Evolutionary conservation across 30 jellyfish, hydroid and myxozoan genomes (phyloP), one percentile per base, ranked within the genome.

Genomic region (Cassiopea xamachana): DNA sequence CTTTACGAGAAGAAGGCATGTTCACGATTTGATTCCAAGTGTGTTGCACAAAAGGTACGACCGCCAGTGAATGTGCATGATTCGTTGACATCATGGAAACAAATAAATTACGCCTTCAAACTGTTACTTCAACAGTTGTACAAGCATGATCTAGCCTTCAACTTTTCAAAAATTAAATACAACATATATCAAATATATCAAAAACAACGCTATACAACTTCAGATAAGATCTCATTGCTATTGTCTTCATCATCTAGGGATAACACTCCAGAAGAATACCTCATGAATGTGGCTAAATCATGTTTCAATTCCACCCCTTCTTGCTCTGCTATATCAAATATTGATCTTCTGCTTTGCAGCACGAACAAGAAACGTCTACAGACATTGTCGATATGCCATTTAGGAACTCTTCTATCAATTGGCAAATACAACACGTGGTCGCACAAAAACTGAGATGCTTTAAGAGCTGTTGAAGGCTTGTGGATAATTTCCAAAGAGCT

Each of bases 341-440:
- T 77, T 0, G 94, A 87, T 46, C 10, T 72, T 69, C 94, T 87
- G 75, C n/a, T 76, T 48, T 64, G 73, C 43, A 76, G 74, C 2
- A 87, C 89, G 13, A 62, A 17, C 69, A 17, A 58, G 1, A 87
- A 27, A 58, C 84, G 4, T 17, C 68, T 72, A 49, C 89, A 87
- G 9, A 76, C 94, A 44, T 87, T n/a, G 48, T 76, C 89, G 46
- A 87, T 59, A 39, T 87, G 89, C 73, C 80, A 46, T 8, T 87
- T 87, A 59, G 94, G 89, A 1, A 64, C 68, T 45, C 94, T 83
- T 48, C 86, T 76, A 73, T 87, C 94, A 3, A 87, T 62, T 44
- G 94, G 94, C 50, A 87, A 58, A 60, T 74, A 87, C 48, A 87
- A 68, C 58, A 87, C 76, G 62, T 87, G 94, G 18, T 87, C 61